Base-by-base conservation (phyloP, 2,113 vertebrate genomes). In the Turnix velox region DNA sequence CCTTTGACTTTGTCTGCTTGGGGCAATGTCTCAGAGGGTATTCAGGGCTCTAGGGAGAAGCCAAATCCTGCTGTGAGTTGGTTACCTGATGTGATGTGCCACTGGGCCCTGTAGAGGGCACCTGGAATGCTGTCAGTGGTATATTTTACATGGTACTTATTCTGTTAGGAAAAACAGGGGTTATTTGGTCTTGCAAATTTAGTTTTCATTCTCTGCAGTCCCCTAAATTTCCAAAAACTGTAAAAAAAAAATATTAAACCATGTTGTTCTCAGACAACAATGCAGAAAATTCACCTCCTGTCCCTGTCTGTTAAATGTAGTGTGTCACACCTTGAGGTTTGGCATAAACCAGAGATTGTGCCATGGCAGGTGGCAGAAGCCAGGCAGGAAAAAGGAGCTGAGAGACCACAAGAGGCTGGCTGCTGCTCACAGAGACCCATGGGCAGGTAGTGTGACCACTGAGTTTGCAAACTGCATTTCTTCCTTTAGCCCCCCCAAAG, bases 281-380 rank as follows among this genome's bases (percentile, higher is more conserved):
- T 19, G 52, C 33, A 88, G 74, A 92, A 88, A 84, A 66, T 27
- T 86, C 57, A 55, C 28, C 48, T 33, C 59, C 37, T 62, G 1
- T 20, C 33, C 12, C 46, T 65, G 63, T 39, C 69, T 90, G 66
- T 80, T 59, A 81, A 80, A 73, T 65, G 33, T 71, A 75, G 61
- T 93, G 45, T 72, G 87, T 65, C 77, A 93, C 48, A 94, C 58
- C 52, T 74, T 85, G 66, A 90, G 46, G 59, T 81, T 87, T 95
- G 92, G 93, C 88, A 76, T 23, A 22, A 88, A 48, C 10, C 30
- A 52, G 55, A 59, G 52, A 10, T 30, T 87, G 27, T 31, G 46
- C 54, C 45, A 30, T 3, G 24, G 69, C 74, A 88, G 77, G 33
- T 59, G 82, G 30, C 49, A 90, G 51, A 74, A 91, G 42, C 27